Evolutionary conservation across 2,113 vertebrate species (phyloP).

Genomic region (Chlamydotis undulata): DNA sequence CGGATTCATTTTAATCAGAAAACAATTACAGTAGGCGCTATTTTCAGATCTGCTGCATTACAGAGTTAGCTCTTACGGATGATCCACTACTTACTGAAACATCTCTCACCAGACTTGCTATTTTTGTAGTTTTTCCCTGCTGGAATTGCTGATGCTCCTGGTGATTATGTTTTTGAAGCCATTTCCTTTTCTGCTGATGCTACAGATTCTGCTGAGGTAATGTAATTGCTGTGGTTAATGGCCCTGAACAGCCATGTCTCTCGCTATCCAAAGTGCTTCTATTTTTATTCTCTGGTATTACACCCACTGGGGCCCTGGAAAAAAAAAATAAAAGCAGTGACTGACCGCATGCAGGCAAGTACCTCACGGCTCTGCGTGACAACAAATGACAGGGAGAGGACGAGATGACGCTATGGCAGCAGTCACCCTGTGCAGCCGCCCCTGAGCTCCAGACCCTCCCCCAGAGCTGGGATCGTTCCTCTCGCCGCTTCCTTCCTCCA

Average conservation of each 20-base stretch:
- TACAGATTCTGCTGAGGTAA: not conserved
- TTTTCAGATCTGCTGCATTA: not conserved
- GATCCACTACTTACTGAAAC: not conserved
- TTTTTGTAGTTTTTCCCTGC: not conserved
- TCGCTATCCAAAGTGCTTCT: not conserved
- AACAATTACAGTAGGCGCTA: not conserved
- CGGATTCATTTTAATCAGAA: not conserved
- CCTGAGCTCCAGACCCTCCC: not conserved
- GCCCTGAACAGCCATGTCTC: not conserved
- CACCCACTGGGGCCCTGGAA: not conserved
- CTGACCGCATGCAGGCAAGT: not conserved
- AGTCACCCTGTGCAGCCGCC: accelerated
- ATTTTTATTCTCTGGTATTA: not conserved
- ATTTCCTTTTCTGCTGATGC: not conserved
- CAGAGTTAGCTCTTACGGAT: not conserved
- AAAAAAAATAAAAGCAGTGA: not conserved
- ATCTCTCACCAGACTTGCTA: not conserved
- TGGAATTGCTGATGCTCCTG: not conserved
- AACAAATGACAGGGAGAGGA: not conserved
- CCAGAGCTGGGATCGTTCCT: not conserved
- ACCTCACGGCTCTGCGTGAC: not conserved
- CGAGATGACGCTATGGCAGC: accelerated
- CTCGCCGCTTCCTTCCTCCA: not conserved
- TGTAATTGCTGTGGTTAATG: not conserved
- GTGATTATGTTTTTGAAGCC: not conserved